Evolutionary conservation across 2,888 invertebrate genomes (phyloP).

Genomic region (Lissocephala sabroskyi): DNA sequence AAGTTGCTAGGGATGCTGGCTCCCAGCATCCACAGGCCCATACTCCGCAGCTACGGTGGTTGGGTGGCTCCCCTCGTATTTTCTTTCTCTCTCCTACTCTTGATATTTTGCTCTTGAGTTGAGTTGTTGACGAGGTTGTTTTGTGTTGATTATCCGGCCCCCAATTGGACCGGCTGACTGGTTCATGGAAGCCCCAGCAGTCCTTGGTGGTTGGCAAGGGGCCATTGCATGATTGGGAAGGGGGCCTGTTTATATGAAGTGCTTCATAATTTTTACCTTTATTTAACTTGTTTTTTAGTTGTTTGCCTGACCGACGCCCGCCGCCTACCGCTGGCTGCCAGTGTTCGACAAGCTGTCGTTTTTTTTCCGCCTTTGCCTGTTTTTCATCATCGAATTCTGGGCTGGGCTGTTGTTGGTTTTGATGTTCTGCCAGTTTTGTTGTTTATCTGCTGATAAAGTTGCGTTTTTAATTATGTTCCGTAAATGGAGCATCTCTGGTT

Average conservation of each 20-base stretch:
- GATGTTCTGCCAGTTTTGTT: too few species aligned
- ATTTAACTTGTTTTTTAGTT: constrained; percentile 46
- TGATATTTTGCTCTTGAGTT: constrained; percentile 52
- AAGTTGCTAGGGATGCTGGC: constrained; percentile 50
- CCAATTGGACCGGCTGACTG: background rate
- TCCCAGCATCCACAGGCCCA: constrained; percentile 5
- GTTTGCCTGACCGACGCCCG: too few species aligned
- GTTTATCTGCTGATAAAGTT: constrained; percentile 47
- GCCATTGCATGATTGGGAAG: background rate
- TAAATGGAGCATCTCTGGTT: background rate
- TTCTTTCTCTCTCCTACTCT: constrained; percentile 21
- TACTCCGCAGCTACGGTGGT: constrained; percentile 12
- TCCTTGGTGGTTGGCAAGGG: constrained; percentile 12
- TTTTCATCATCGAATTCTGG: background rate
- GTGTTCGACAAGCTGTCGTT: constrained; percentile 26
- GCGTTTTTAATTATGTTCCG: constrained; percentile 45
- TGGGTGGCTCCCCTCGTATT: constrained; percentile 8
- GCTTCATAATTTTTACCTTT: constrained; percentile 61
- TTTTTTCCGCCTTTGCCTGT: too few species aligned
- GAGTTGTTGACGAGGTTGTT: constrained; percentile 62
- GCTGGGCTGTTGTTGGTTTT: background rate
- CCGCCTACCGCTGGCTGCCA: too few species aligned
- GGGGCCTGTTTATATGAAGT: constrained; percentile 41
- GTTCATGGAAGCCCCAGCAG: constrained; percentile 4
- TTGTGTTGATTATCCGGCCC: constrained; percentile 56